Conservation (phyloP, 2,888 invertebrate genomes). For the Tuta absoluta region DNA sequence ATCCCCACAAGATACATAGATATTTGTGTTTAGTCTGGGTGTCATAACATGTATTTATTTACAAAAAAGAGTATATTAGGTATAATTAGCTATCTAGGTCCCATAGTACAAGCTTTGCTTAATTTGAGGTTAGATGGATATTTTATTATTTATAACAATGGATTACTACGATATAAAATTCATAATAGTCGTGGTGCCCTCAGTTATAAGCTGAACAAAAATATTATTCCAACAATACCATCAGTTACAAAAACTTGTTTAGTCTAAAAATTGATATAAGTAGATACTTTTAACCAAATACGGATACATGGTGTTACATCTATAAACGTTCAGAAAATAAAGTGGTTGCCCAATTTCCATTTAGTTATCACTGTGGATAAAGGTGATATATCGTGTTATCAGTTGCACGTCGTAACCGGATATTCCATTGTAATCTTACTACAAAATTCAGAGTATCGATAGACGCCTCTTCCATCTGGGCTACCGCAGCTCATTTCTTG, state of each 20-base stretch:
- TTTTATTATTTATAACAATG: too few relatives aligned
- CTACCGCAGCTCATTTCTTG: too few relatives aligned
- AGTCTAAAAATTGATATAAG: background rate
- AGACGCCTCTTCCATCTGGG: too few relatives aligned
- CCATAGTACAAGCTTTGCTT: too few relatives aligned
- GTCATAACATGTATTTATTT: too few relatives aligned
- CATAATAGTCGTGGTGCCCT: too few relatives aligned
- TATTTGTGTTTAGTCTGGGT: too few relatives aligned
- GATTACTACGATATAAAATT: too few relatives aligned
- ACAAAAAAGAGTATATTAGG: too few relatives aligned
- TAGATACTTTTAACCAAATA: background rate
- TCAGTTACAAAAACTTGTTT: background rate
- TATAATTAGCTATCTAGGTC: too few relatives aligned
- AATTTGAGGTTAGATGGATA: too few relatives aligned
- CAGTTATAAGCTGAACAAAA: background rate
- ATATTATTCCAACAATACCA: background rate
- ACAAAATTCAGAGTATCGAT: background rate
- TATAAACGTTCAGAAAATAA: constrained; percentile 1
- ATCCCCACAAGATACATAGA: too few relatives aligned
- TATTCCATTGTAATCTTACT: background rate
- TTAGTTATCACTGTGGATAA: constrained; percentile 17
- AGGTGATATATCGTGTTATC: constrained; percentile 12
- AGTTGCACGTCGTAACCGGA: constrained; percentile 25
- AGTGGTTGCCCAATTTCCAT: constrained; percentile 21
- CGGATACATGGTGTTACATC: background rate